Conservation (phyloP, 2,888 invertebrate species). For the Eledone cirrhosa region DNA sequence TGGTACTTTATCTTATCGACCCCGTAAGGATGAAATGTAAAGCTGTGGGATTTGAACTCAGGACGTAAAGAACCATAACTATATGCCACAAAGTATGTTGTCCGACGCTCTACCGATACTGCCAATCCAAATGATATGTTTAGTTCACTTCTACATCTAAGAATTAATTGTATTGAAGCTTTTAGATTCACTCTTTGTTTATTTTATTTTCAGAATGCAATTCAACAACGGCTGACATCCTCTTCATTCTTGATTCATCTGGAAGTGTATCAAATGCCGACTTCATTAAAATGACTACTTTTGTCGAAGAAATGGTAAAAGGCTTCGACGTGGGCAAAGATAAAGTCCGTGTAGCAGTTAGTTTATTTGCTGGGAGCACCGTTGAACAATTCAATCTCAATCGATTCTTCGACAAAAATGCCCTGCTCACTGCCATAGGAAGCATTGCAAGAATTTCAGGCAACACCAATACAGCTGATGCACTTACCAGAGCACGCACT, state of each 20-base stretch:
- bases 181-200: too few species aligned
- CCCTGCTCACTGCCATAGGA: constrained; percentile 46
- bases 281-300: constrained; percentile 49
- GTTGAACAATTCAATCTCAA: constrained; percentile 52
- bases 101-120: too few species aligned
- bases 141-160: too few species aligned
- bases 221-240: constrained; percentile 47
- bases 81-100: too few species aligned
- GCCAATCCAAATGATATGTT: too few species aligned
- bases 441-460: constrained; percentile 45
- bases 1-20: too few species aligned
- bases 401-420: constrained; percentile 40
- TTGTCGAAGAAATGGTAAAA: constrained; percentile 48
- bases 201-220: constrained; percentile 37
- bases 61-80: too few species aligned
- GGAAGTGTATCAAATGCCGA: constrained; percentile 46
- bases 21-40: too few species aligned
- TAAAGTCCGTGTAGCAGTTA: constrained; percentile 48
- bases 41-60: too few species aligned
- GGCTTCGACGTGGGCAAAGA: constrained; percentile 47
- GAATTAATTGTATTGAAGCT: too few species aligned
- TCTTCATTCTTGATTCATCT: constrained; percentile 52
- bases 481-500: constrained; percentile 35
- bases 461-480: constrained; percentile 46
- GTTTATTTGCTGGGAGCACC: constrained; percentile 47